Evolutionary conservation across 1,140 invertebrate genomes (phyloP), one percentile per base, ranked within the genome.

Genomic region (Listronotus oregonensis): DNA sequence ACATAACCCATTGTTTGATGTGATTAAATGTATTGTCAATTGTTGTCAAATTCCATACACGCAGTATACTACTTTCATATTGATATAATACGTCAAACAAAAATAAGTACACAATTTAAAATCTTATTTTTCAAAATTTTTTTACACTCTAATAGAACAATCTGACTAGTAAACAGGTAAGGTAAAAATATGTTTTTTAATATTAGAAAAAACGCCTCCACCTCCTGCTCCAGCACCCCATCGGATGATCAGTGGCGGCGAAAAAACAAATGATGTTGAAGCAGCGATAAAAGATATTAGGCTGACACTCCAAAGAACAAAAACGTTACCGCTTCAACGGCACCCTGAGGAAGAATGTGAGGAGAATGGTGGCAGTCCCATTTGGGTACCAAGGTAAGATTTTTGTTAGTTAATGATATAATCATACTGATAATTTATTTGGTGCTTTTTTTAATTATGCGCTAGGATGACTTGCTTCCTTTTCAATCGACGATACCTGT

Each of bases 221-320:
- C 87, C 88, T 1, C 87, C 87, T 0, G 86, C 87, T 43, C 88
- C 88, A 18, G 86, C 87, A 52, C 83, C 83, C 39, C 82, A 84
- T 75, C 79, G 83, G n/a, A 78, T 81, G 46, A 67, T 75, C 6
- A 71, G 70, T 58, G 77, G 79, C 42, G 32, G 14, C 15, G 80
- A 82, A 64, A 75, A 73, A 54, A 79, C 82, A 59, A 81, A 77
- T 57, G 76, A 82, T 10, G 85, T 91, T 8, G 89, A 91, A 74
- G 89, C 90, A 64, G 90, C 90, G 15, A 90, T 93, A 71, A 89
- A 91, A 75, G 91, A 92, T 73, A 91, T 92, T 70, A 85, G 89
- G 66, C 84, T 90, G 70, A 90, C 90, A 4, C 80, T 93, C 57
- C 90, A 92, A 75, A 84, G 89, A 60, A 91, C 90, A 43, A 91